phyloP scores from a whole-genome alignment of 2,888 invertebrate species.

The Nomada hirtipes region DNA sequence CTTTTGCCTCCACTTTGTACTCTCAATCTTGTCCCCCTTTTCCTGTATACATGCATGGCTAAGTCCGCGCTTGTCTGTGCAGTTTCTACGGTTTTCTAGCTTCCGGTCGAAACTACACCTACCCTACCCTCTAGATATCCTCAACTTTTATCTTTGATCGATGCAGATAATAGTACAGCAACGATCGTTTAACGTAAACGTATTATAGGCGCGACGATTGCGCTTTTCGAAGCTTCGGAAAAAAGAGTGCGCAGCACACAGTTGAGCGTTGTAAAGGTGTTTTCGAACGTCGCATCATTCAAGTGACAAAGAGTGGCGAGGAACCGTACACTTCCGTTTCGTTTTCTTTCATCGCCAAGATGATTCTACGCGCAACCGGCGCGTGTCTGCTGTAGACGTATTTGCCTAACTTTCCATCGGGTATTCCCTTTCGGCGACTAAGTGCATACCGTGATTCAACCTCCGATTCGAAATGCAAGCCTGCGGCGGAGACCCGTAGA shows the following conservation, averaged over 20 bases:
- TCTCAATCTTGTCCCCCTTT: conserved; percentile 64
- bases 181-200: too few species aligned
- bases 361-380: not conserved
- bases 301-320: too few species aligned
- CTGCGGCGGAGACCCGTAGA: not conserved
- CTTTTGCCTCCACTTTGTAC: conserved; percentile 56
- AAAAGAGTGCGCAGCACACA: too few species aligned
- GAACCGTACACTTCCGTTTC: not conserved
- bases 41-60: conserved; percentile 62
- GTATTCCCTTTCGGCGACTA: conserved; percentile 6
- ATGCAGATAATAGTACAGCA: too few species aligned
- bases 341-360: not conserved
- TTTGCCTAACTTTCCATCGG: conserved; percentile 15
- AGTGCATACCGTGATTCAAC: conserved; percentile 18
- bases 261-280: too few species aligned
- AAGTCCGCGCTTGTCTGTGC: conserved; percentile 27
- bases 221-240: too few species aligned
- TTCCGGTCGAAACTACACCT: not conserved
- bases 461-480: conserved; percentile 14
- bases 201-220: too few species aligned
- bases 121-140: too few species aligned
- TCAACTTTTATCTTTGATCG: too few species aligned
- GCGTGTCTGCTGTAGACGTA: conserved; percentile 14
- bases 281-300: too few species aligned
- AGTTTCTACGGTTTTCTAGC: conserved; percentile 1